Evolutionary conservation across 2,113 vertebrate species (phyloP), one percentile per base, ranked within the genome.

Genomic region (Amphiprion ocellaris): DNA sequence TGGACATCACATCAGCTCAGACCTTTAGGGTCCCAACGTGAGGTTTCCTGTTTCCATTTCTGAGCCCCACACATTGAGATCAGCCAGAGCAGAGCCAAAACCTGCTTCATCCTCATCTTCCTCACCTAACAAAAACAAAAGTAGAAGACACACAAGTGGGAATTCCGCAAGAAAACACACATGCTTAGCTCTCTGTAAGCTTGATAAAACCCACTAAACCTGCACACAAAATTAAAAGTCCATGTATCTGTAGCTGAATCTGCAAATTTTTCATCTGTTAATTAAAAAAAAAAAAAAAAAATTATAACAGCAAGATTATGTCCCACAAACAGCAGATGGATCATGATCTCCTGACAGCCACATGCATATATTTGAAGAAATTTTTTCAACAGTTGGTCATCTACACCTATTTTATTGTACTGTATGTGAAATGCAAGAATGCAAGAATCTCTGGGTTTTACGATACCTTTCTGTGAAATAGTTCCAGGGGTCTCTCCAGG

Each of bases 51-150:
- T 49, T 84, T 95, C 89, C 76, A 86, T 75, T 74, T 89, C 82
- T 93, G 87, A 0, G 93, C 90, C 0, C 47, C 69, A 56, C 92
- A 92, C 14, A 88, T 67, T 5, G 90, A 82, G 0, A 81, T 41
- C 0, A 95, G 70, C 52, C 87, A 87, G 21, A 96, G 76, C 72
- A 96, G 85, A 3, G 92, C 16, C 5, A 92, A 23, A 56, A 92
- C 16, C 0, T 4, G 80, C 83, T 67, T 92, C 74, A 87, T 83
- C 77, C 33, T 90, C 82, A 68, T 88, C 53, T 11, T 82, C 58
- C 21, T 85, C 74, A 66, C 65, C 60, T 49, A 54, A 75, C 41
- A 26, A 50, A 60, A 55, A 80, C 66, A 44, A 44, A 44, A 44
- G 15, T 47, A 28, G 2, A 11, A 49, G 19, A 58, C 5, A 55